phyloP scores from a whole-genome alignment of 1,140 invertebrate genomes.

The Vanessa atalanta region DNA sequence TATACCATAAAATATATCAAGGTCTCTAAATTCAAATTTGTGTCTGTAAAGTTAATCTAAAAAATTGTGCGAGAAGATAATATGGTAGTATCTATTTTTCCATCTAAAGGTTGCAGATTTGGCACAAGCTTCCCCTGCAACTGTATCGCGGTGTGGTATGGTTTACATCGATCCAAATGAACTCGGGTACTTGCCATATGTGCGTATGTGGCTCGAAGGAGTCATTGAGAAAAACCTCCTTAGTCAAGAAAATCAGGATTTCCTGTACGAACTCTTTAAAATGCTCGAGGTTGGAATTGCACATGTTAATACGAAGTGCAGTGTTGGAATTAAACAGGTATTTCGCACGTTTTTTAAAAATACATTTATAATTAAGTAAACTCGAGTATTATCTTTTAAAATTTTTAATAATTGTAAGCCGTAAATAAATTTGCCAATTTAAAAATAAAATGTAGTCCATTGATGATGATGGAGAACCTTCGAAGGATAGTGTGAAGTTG shows the following conservation, averaged over 20 bases:
- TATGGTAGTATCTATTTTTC: background rate
- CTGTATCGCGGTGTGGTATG: constrained; percentile 93
- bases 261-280: constrained; percentile 82
- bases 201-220: constrained; percentile 65
- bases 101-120: constrained; percentile 87
- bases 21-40: too few species aligned
- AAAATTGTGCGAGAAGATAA: background rate
- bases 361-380: too few species aligned
- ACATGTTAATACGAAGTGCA: constrained; percentile 74
- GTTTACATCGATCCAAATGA: constrained; percentile 93
- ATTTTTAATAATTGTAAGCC: too few species aligned
- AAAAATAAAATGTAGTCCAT: too few species aligned
- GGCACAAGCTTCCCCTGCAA: constrained; percentile 92
- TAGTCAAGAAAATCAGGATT: constrained; percentile 80
- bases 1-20: background rate
- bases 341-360: background rate
- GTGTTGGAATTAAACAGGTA: constrained; percentile 72
- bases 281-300: constrained; percentile 81
- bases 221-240: constrained; percentile 62
- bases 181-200: constrained; percentile 81
- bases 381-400: too few species aligned
- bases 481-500: too few species aligned
- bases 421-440: too few species aligned
- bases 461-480: too few species aligned
- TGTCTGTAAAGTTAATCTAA: too few species aligned